Evolutionary conservation across 2,113 vertebrate genomes (phyloP).

Genomic region (Centropristis striata): DNA sequence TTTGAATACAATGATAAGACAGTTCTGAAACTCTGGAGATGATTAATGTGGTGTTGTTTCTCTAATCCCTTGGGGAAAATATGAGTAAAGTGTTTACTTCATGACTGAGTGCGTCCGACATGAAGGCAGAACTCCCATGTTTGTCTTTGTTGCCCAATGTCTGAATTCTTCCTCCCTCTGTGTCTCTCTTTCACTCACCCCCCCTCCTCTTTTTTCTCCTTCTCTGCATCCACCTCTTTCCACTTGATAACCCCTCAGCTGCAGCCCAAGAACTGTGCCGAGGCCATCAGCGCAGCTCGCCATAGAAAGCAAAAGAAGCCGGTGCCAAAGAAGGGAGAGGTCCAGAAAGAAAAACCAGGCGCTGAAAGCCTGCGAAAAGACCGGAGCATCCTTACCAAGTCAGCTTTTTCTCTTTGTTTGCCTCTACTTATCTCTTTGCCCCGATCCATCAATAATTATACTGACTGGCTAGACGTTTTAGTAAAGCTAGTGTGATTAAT

Average conservation of each 20-base stretch:
- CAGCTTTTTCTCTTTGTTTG: constrained; percentile 59
- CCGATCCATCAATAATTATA: not conserved
- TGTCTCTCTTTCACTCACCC: not conserved
- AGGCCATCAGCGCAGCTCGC: constrained; percentile 91
- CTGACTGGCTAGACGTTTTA: constrained; percentile 1
- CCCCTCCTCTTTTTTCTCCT: not conserved
- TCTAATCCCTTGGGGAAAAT: constrained; percentile 40
- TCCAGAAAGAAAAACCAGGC: constrained; percentile 91
- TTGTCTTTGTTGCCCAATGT: constrained; percentile 34
- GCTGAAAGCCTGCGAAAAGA: constrained; percentile 93
- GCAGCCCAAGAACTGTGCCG: constrained; percentile 91
- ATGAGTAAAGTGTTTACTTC: constrained; percentile 28
- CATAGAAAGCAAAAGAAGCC: constrained; percentile 89
- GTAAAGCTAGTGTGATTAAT: not conserved
- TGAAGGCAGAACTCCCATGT: constrained; percentile 16
- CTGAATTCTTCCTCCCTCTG: constrained; percentile 5
- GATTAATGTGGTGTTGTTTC: constrained; percentile 30
- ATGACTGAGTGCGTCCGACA: constrained; percentile 11
- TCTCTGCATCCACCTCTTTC: constrained; percentile 14
- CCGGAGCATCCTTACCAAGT: constrained; percentile 91
- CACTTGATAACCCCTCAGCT: constrained; percentile 82
- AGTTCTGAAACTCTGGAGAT: constrained; percentile 35
- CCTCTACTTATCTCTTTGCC: not conserved
- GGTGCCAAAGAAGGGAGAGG: constrained; percentile 87
- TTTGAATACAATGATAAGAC: constrained; percentile 36